Conservation (phyloP, 2,113 vertebrate genomes). For the Heliornis fulica region DNA sequence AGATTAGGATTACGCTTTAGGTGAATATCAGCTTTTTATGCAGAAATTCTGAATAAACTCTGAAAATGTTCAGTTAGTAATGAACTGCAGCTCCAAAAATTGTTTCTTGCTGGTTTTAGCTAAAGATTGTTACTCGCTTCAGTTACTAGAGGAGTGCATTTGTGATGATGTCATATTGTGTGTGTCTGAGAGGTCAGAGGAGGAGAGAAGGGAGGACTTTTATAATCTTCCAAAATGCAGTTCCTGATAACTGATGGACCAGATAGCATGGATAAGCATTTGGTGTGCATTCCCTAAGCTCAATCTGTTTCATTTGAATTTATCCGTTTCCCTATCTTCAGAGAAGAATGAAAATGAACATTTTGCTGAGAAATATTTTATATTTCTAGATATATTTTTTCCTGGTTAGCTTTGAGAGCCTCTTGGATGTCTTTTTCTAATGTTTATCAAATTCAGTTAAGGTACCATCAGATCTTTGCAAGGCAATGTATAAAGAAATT, state of each 20-base stretch:
- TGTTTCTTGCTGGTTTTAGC: background rate
- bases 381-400: background rate
- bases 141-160: background rate
- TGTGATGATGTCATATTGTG: background rate
- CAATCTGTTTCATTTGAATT: background rate
- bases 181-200: background rate
- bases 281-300: background rate
- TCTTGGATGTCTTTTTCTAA: background rate
- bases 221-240: background rate
- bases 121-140: background rate
- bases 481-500: background rate
- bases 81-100: background rate
- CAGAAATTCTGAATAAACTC: background rate
- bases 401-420: background rate
- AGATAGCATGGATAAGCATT: background rate
- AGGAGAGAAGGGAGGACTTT: background rate
- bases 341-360: constrained; percentile 7
- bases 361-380: constrained; percentile 4
- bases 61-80: background rate
- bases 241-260: background rate
- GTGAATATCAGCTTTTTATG: background rate
- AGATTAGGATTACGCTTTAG: background rate
- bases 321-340: background rate
- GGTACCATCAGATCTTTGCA: background rate
- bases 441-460: constrained; percentile 14